Conservation (phyloP, 1,140 invertebrate genomes). For the Lordiphosa clarofinis region DNA sequence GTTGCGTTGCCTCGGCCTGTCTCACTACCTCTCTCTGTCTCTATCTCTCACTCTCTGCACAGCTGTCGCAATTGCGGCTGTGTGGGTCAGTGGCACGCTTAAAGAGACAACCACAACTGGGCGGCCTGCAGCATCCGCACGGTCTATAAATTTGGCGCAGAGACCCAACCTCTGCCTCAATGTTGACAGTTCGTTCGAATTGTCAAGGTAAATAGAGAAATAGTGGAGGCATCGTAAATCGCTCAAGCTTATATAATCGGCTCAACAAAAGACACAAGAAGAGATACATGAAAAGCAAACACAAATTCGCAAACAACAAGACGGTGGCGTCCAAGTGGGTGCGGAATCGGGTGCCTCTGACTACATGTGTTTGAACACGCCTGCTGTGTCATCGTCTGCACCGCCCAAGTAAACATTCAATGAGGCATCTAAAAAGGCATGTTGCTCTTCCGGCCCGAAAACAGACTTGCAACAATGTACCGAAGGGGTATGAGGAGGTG, state of each 20-base stretch:
- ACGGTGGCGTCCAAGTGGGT: constrained; percentile 1
- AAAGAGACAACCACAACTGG: constrained; percentile 15
- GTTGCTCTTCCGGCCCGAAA: constrained; percentile 4
- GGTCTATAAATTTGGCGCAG: constrained; percentile 30
- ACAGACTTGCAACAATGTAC: neutral
- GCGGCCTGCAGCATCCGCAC: constrained; percentile 28
- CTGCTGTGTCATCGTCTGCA: constrained; percentile 32
- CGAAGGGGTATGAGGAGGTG: neutral
- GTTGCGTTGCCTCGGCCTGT: constrained; percentile 33
- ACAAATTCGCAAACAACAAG: constrained; percentile 55
- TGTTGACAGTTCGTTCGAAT: constrained; percentile 44
- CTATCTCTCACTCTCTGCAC: constrained; percentile 12
- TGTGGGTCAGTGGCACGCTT: constrained; percentile 73
- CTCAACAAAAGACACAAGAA: constrained; percentile 33
- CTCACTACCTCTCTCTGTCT: constrained; percentile 9
- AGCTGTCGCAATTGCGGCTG: constrained; percentile 56
- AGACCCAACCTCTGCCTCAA: constrained; percentile 13
- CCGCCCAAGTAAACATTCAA: constrained; percentile 55
- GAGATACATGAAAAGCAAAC: constrained; percentile 49
- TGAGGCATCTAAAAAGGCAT: constrained; percentile 34
- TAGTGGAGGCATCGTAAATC: constrained; percentile 30
- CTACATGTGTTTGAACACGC: constrained; percentile 22
- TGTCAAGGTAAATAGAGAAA: constrained; percentile 48
- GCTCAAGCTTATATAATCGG: constrained; percentile 33
- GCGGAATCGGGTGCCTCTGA: neutral